phyloP scores from a whole-genome alignment of 2,888 invertebrate species.

The Cynaeus angustus region DNA sequence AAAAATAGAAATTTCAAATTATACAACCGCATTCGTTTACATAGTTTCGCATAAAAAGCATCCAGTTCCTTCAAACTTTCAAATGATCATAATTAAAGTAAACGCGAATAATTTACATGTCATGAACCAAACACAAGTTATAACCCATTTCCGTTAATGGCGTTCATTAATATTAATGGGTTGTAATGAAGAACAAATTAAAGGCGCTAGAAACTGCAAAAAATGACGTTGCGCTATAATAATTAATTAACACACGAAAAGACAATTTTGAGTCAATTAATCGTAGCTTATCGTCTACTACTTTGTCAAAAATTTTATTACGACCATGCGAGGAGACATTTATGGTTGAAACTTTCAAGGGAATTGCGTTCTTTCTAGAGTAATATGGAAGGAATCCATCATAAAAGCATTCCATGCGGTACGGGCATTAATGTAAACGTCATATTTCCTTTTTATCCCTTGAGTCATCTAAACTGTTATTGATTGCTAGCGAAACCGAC shows the following conservation, averaged over 20 bases:
- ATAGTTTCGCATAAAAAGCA: conserved; percentile 31
- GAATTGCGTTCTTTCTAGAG: conserved; percentile 63
- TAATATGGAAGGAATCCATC: conserved; percentile 66
- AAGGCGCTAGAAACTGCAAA: conserved; percentile 39
- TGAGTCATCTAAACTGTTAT: conserved; percentile 64
- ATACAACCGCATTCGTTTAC: conserved; percentile 11
- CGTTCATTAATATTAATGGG: conserved; percentile 53
- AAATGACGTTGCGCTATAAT: conserved; percentile 16
- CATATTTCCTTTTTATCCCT: conserved; percentile 66
- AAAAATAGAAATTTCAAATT: conserved; percentile 33
- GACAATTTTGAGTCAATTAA: conserved; percentile 24
- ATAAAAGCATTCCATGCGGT: conserved; percentile 67
- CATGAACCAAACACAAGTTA: conserved; percentile 46
- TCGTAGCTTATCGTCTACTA: conserved; percentile 53
- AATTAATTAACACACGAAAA: conserved; percentile 30
- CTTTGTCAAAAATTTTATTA: conserved; percentile 67
- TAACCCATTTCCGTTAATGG: conserved; percentile 53
- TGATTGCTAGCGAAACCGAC: conserved; percentile 58
- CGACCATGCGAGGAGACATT: conserved; percentile 61
- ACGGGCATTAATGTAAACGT: conserved; percentile 66
- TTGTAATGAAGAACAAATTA: conserved; percentile 50
- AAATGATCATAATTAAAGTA: conserved; percentile 49
- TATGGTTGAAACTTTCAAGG: conserved; percentile 62
- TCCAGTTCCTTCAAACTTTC: conserved; percentile 41
- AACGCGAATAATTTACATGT: conserved; percentile 52